Base-by-base conservation (phyloP, 2,888 invertebrate genomes). In the Ditula angustiorana region DNA sequence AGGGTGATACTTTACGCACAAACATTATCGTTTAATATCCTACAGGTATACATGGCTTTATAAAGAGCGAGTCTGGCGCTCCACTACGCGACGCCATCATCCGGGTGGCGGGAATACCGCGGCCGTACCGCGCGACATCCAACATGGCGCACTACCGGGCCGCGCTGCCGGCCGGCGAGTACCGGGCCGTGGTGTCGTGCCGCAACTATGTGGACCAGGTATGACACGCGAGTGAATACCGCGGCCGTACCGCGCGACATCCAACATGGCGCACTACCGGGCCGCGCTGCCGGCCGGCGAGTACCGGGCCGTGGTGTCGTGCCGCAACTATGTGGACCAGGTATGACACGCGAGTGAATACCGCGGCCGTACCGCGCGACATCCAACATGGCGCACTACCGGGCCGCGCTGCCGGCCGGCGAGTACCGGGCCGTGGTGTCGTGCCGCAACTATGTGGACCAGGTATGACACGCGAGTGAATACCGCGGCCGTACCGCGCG, bases 131-230 rank as follows among this genome's bases (percentile, higher is more conserved):
- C 52, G 95, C 96, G 0, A 93, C 96, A 0, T 91, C 92, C 74
- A 96, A 96, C 81, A 92, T 93, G 73, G 97, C 96, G 0, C 94
- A 94, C 74, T 97, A 96, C 84, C 95, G 95, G 79, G 88, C 96
- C 52, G 94, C 96, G 77, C 87, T 97, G 55, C 95, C 96, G 8
- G 93, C 95, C 1, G 97, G 96, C 0, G 84, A 92, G 24, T 96
- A 97, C 81, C 88, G 86, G 5, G 80, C 97, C 10, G 89, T 94
- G 50, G 90, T 96, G 24, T 88, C 93, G 16, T 95, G 95, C 65
- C 93, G 92, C 55, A 93, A 93, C 46, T 95, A 95, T 77, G 49
- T 49, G 5, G 62, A 56, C 28, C 62, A 62, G 62, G 62, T n/a
- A n/a, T n/a, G n/a, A n/a, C n/a, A n/a, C n/a, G n/a, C n/a, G n/a